A percentile compares a stretch with the other conserved stretches of the same genome.
phyloP scores from a whole-genome alignment of 2,888 invertebrate species.

The Rhaphigaster nebulosa region DNA sequence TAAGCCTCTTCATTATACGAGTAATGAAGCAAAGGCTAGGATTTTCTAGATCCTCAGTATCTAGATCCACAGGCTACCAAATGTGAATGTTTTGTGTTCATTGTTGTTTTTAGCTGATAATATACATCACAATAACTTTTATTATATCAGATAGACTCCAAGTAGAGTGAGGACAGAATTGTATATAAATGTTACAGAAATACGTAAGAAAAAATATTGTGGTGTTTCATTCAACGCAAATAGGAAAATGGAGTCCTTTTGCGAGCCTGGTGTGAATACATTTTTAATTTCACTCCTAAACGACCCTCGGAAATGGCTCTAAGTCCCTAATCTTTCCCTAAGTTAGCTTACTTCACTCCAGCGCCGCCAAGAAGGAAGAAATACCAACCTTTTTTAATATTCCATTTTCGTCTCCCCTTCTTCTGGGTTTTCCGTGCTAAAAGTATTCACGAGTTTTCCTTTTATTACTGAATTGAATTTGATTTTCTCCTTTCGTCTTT shows the following conservation, averaged over 20 bases:
- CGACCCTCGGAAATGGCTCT: background rate
- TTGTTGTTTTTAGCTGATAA: no score
- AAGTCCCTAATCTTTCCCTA: conserved; percentile 42
- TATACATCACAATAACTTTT: no score
- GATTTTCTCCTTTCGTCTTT: conserved; percentile 10
- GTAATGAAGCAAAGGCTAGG: no score
- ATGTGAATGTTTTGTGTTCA: no score
- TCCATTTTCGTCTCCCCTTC: conserved; percentile 42
- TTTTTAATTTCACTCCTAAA: conserved; percentile 44
- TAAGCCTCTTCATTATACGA: no score
- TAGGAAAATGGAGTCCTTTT: conserved; percentile 33
- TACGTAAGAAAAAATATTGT: background rate
- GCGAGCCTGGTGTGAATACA: conserved; percentile 21
- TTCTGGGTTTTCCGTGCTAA: background rate
- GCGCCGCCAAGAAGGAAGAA: conserved; percentile 31
- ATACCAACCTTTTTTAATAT: conserved; percentile 47
- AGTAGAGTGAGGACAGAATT: background rate
- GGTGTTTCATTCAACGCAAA: background rate
- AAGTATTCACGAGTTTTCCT: conserved; percentile 46
- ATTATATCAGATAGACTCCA: background rate
- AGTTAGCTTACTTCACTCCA: conserved; percentile 39
- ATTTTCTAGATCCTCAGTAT: no score
- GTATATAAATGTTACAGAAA: background rate
- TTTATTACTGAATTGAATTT: conserved; percentile 30
- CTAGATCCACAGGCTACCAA: no score